phyloP scores from a whole-genome alignment of 2,113 vertebrate genomes.

The Excalfactoria chinensis region DNA sequence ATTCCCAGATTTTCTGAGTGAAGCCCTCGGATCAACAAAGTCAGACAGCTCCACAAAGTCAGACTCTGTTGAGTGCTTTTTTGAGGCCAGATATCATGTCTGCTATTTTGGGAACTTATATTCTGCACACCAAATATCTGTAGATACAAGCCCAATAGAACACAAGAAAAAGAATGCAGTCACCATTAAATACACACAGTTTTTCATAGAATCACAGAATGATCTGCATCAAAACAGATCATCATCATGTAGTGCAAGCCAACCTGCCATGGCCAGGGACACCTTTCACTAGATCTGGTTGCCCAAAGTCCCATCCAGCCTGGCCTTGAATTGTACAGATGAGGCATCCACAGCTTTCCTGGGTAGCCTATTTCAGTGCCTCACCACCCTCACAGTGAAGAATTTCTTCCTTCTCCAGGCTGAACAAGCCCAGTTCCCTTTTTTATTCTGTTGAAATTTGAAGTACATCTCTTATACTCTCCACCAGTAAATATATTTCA shows the following conservation, averaged over 20 bases:
- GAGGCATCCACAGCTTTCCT: not conserved
- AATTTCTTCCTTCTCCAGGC: not conserved
- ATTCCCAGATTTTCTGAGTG: not conserved
- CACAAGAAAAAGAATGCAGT: not conserved
- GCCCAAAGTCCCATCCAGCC: not conserved
- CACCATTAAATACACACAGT: not conserved
- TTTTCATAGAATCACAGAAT: not conserved
- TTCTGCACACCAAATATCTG: not conserved
- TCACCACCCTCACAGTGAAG: not conserved
- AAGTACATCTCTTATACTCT: not conserved
- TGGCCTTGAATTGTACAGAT: not conserved
- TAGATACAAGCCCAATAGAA: not conserved
- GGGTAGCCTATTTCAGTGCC: not conserved
- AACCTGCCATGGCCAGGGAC: not conserved
- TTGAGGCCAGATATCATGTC: not conserved
- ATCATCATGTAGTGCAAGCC: not conserved
- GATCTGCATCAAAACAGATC: not conserved
- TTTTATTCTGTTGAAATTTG: not conserved
- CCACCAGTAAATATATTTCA: not conserved
- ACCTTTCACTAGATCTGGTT: not conserved
- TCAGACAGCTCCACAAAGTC: not conserved
- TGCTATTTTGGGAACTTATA: not conserved
- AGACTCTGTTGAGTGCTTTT: not conserved
- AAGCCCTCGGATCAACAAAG: not conserved
- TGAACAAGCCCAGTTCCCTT: not conserved